phyloP scores from a whole-genome alignment of 2,113 vertebrate species.

The Cyprinodon brontotheroides region DNA sequence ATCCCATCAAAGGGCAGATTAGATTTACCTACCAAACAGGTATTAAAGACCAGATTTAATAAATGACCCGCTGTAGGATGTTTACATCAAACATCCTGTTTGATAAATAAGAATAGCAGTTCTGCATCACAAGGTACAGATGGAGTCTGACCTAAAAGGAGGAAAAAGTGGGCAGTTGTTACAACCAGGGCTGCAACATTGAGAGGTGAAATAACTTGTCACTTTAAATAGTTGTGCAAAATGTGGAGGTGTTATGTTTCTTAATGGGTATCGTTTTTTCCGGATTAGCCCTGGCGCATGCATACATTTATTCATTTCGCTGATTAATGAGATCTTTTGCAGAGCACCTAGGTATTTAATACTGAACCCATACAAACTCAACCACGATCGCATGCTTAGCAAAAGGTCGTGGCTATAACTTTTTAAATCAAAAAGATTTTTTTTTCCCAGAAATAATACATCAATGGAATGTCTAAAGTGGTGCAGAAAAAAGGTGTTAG shows the following conservation, averaged over 20 bases:
- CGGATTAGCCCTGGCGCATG: neutral
- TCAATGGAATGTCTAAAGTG: too few species aligned
- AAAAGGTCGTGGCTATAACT: too few species aligned
- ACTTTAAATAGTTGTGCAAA: neutral
- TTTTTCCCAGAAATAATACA: too few species aligned
- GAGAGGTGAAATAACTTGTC: neutral
- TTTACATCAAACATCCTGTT: neutral
- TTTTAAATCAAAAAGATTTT: too few species aligned
- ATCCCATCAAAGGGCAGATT: neutral
- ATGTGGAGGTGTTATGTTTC: neutral
- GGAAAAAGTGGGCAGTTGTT: neutral
- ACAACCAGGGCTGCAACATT: neutral
- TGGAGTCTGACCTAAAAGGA: conserved; percentile 1
- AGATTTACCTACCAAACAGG: neutral
- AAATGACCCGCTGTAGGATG: neutral
- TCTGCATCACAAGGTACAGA: neutral
- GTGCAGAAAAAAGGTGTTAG: too few species aligned
- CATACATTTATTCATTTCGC: neutral
- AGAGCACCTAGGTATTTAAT: too few species aligned
- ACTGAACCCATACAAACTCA: too few species aligned
- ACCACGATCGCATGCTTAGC: too few species aligned
- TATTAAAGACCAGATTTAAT: neutral
- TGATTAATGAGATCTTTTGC: too few species aligned
- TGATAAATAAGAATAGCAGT: neutral
- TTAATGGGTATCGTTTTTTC: neutral